Evolutionary conservation across 2,888 invertebrate species (phyloP), one percentile per base, ranked within the genome.

Genomic region (Iphiclides podalirius): DNA sequence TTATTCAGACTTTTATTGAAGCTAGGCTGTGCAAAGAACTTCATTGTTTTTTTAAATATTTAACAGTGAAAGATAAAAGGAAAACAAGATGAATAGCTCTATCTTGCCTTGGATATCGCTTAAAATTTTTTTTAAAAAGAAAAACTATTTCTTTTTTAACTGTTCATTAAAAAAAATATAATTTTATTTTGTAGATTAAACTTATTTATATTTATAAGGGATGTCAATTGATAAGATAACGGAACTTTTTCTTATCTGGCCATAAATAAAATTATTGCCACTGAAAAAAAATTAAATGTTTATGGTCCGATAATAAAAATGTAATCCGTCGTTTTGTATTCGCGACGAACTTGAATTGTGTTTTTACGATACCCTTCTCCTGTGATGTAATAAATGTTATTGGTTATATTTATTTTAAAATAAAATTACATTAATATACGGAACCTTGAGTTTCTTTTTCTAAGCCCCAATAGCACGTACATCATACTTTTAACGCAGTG

Each of bases 331-430:
- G 61, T 67, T 64, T 71, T 70, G 72, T 72, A 74, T 72, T 75
- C 72, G 72, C 72, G 60, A 69, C 65, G 61, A 71, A 72, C 65
- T 63, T 58, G 63, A 60, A 77, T 83, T 85, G 80, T 86, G 85
- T 87, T 85, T 79, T 83, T 78, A 85, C 79, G 76, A 79, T 86
- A 86, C 87, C 87, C 87, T 79, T 75, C 83, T 86, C 88, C 88
- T 88, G 88, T 88, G 88, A 88, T 88, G 84, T 87, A 87, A 85
- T 87, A 87, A 85, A 87, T 86, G 87, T 88, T 87, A 88, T 88
- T 85, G 86, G 87, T 88, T 87, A 87, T 88, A 87, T 87, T 88
- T 87, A 87, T 87, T 88, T 87, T 77, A 85, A 80, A 87, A 85
- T 82, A 86, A 88, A 86, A 85, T 67, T 84, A 85, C 83, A 83